Percentiles rank a stretch among this genome's conserved stretches.
Evolutionary conservation across 2,888 invertebrate genomes (phyloP).

Genomic region (Scaptomyza caliginosa): DNA sequence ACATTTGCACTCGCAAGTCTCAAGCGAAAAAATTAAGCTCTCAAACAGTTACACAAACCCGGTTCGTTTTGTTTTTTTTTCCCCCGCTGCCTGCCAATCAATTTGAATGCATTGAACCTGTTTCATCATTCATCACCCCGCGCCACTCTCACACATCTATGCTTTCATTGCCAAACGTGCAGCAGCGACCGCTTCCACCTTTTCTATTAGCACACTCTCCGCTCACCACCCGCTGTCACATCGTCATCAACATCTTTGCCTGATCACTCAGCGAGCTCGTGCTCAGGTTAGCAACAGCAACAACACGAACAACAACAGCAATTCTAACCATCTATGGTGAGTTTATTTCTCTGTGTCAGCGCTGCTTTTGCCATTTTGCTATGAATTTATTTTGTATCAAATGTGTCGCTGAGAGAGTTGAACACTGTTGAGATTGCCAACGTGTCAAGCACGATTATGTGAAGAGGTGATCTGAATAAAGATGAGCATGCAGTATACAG

Average conservation of each 20-base stretch:
- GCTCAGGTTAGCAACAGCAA: slow-evolving; percentile 57
- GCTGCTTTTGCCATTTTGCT: slow-evolving; percentile 22
- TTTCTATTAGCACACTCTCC: slow-evolving; percentile 32
- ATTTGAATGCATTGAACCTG: slow-evolving; percentile 74
- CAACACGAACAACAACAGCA: slow-evolving; percentile 28
- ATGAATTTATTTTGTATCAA: slow-evolving; percentile 41
- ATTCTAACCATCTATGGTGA: slow-evolving; percentile 63
- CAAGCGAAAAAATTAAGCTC: background rate
- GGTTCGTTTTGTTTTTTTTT: slow-evolving; percentile 30
- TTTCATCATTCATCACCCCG: slow-evolving; percentile 29
- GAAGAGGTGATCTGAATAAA: slow-evolving; percentile 12
- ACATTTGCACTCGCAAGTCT: slow-evolving; percentile 13
- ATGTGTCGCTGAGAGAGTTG: slow-evolving; percentile 36
- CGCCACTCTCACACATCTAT: background rate
- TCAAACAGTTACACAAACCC: slow-evolving; percentile 16
- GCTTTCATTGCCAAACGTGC: slow-evolving; percentile 36
- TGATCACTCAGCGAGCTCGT: slow-evolving; percentile 79
- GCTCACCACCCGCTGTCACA: background rate
- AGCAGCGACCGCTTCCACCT: slow-evolving; percentile 27
- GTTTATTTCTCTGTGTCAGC: slow-evolving; percentile 13
- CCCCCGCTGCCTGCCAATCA: slow-evolving; percentile 32
- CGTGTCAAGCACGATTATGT: slow-evolving; percentile 49
- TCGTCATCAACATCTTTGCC: slow-evolving; percentile 39
- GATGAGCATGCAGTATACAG: slow-evolving; percentile 16
- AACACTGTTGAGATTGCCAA: slow-evolving; percentile 35